Evolutionary conservation across 1,140 invertebrate species (phyloP).

Genomic region (Holotrichia oblita): DNA sequence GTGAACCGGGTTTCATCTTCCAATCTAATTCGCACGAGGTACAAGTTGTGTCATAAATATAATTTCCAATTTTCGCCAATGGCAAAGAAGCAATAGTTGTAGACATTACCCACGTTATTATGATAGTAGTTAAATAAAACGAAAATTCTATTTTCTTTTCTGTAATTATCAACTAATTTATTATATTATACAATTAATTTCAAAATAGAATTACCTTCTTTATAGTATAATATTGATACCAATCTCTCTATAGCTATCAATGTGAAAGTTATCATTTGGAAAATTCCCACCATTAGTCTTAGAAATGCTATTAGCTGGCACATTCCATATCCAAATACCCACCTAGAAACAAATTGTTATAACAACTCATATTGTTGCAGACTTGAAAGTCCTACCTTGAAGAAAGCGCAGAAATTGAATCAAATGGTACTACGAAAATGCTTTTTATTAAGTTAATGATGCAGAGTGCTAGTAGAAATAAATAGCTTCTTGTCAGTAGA

Average conservation of each 20-base stretch:
- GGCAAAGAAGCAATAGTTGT: conserved; percentile 16
- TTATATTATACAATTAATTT: too few relatives aligned
- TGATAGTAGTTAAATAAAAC: conserved; percentile 18
- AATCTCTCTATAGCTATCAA: conserved; percentile 8
- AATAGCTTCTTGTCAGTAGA: conserved; percentile 36
- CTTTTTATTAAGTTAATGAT: conserved; percentile 12
- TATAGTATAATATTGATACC: neutral
- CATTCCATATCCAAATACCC: conserved; percentile 26
- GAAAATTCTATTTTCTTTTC: conserved; percentile 23
- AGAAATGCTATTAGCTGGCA: conserved; percentile 23
- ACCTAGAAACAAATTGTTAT: neutral
- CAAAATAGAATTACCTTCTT: neutral
- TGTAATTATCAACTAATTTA: neutral
- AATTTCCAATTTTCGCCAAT: conserved; percentile 13
- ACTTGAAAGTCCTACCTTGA: conserved; percentile 14
- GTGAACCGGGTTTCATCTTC: conserved; percentile 19
- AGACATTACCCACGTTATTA: neutral
- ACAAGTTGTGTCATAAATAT: conserved; percentile 36
- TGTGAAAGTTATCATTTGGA: conserved; percentile 13
- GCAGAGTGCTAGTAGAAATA: conserved; percentile 28
- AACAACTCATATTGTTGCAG: neutral
- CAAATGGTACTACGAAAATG: neutral
- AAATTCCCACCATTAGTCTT: conserved; percentile 14
- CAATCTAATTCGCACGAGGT: conserved; percentile 40
- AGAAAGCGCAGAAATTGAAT: conserved; percentile 22